A percentile compares a stretch with the other conserved stretches of the same genome.
Conservation (phyloP, 2,113 vertebrate species). For the Dascyllus trimaculatus region DNA sequence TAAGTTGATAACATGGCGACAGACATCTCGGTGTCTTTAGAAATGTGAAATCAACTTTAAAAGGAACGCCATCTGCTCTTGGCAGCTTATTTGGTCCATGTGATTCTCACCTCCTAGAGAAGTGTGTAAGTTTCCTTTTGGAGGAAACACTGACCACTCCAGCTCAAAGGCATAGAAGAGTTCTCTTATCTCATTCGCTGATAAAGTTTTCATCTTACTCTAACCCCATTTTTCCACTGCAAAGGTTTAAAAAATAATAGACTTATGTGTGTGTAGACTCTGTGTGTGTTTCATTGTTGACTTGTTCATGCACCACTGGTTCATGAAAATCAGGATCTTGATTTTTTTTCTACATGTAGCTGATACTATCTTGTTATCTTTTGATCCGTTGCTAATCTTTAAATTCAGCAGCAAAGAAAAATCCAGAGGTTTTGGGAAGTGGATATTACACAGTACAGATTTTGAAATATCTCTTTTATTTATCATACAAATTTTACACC, state of each 20-base stretch:
- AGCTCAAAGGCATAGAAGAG: slow-evolving; percentile 20
- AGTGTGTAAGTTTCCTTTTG: slow-evolving; percentile 35
- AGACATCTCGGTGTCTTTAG: slow-evolving; percentile 11
- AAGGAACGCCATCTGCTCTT: slow-evolving; percentile 61
- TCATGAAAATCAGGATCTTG: slow-evolving; percentile 39
- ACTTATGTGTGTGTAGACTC: slow-evolving; percentile 6
- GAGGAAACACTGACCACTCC: slow-evolving; percentile 38
- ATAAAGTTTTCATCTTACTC: not conserved
- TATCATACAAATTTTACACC: no score
- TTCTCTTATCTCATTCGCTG: not conserved
- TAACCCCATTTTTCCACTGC: not conserved
- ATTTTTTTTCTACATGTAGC: slow-evolving; percentile 27
- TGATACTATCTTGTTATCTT: slow-evolving; percentile 37
- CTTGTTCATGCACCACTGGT: slow-evolving; percentile 29
- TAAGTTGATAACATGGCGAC: slow-evolving; percentile 19
- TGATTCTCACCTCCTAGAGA: slow-evolving; percentile 44
- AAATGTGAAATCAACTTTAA: slow-evolving; percentile 53
- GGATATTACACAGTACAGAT: not conserved
- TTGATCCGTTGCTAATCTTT: slow-evolving; percentile 49
- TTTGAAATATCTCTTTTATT: no score
- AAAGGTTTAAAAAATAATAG: slow-evolving; percentile 23
- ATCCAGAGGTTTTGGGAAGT: not conserved
- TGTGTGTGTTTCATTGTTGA: slow-evolving; percentile 43
- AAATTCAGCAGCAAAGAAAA: slow-evolving; percentile 17
- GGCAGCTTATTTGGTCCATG: slow-evolving; percentile 40